phyloP scores from a whole-genome alignment of 2,888 invertebrate genomes.

The Phymatocera aterrima region DNA sequence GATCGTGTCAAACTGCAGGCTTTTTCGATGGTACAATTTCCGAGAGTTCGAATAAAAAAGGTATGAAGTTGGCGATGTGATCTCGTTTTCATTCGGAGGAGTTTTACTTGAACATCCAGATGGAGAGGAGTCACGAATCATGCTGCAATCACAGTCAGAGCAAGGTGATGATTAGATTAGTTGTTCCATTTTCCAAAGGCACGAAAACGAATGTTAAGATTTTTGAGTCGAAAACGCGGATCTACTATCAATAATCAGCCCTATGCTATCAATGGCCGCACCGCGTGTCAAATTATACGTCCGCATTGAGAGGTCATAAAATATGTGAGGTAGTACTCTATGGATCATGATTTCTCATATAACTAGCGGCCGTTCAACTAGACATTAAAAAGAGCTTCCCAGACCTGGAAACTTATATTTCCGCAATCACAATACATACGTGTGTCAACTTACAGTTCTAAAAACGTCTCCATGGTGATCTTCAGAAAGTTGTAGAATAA shows the following conservation, averaged over 20 bases:
- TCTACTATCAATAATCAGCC: neutral
- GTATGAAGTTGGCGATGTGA: slow-evolving; percentile 18
- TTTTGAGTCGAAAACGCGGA: neutral
- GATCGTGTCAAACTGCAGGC: slow-evolving; percentile 17
- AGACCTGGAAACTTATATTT: neutral
- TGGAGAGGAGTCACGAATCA: slow-evolving; percentile 12
- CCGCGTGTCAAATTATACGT: neutral
- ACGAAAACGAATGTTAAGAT: neutral
- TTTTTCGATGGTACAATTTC: slow-evolving; percentile 9
- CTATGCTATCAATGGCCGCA: neutral
- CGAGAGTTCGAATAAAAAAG: neutral
- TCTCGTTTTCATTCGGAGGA: slow-evolving; percentile 10
- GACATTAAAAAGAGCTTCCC: neutral
- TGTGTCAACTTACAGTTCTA: slow-evolving; percentile 10
- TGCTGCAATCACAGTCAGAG: slow-evolving; percentile 28
- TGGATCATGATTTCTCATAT: neutral
- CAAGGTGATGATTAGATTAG: slow-evolving; percentile 22
- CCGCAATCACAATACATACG: neutral
- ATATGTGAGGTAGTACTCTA: neutral
- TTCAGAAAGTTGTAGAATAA: neutral
- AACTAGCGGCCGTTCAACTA: neutral
- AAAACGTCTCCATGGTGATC: slow-evolving; percentile 17
- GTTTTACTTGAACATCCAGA: neutral
- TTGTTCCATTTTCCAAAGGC: slow-evolving; percentile 9
- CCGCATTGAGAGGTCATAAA: neutral